Base-by-base conservation (phyloP, 2,113 vertebrate genomes). In the Halichoerus grypus region DNA sequence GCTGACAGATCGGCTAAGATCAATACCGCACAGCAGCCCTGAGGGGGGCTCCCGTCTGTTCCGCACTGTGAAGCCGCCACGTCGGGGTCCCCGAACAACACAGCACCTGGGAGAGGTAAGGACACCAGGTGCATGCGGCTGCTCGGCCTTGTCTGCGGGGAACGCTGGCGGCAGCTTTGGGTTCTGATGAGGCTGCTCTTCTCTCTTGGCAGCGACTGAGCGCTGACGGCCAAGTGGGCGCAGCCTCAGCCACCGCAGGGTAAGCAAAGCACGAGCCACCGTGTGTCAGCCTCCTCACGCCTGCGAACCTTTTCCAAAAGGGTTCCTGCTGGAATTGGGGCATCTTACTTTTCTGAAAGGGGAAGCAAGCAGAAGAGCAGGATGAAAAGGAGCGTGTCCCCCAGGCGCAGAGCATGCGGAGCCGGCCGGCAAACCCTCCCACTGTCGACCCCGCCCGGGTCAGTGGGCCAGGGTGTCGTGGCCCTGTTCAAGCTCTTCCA, bases 1-100 rank as follows among this genome's bases (percentile, higher is more conserved):
- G 26, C 81, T 85, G 92, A 85, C 65, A 81, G 81, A 95, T 71
- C 77, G 49, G 96, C 79, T 74, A 84, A 97, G 91, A 89, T 96
- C 72, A 88, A 15, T 67, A 94, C 85, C 26, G 86, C 15, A 74
- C 53, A 81, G 51, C 2, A 51, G 28, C 24, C 69, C 81, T n/a
- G 5, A 95, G 90, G 95, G 95, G 67, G 83, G 80, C 93, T 88
- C 28, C 22, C 88, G 79, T 84, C 79, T 90, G 63, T 77, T 94
- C 76, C 53, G 9, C 74, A 89, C 88, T 0, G 10, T 28, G 46
- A 53, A 53, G 74, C 71, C 72, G 49, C 86, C 36, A 80, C 57
- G 57, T 79, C 85, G 82, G 94, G 90, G 81, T 36, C 63, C 7
- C 46, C 46, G 7, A 46, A 46, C 46, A 46, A 12, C 0, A 31